A percentile compares a stretch with the other conserved stretches of the same genome.
Conservation (phyloP, 2,888 invertebrate species). For the Epinotia nisella region DNA sequence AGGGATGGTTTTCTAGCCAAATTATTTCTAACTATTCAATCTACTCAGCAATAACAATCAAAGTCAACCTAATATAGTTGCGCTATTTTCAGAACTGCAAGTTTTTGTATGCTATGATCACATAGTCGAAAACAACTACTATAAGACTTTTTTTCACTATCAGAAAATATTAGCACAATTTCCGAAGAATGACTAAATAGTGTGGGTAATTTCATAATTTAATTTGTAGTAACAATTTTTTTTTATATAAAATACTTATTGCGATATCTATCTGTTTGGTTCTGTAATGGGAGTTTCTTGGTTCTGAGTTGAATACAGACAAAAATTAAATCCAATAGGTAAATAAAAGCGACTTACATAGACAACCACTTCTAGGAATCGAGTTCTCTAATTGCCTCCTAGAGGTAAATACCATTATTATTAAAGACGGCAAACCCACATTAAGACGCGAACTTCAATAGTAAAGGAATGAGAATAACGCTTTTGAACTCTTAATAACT, state of each 20-base stretch:
- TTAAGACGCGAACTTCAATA: constrained; percentile 4
- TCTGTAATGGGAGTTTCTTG: no score
- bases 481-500: constrained; percentile 66
- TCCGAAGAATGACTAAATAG: no score
- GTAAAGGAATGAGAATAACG: constrained; percentile 56
- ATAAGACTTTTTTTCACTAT: no score
- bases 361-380: neutral
- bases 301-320: neutral
- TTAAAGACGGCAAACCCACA: constrained; percentile 4
- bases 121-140: no score
- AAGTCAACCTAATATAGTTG: neutral
- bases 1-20: neutral
- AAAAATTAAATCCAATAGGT: neutral
- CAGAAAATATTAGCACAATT: no score
- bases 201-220: no score
- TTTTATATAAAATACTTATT: no score
- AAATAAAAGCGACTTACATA: neutral
- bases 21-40: neutral
- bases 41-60: neutral
- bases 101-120: neutral
- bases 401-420: neutral
- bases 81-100: neutral
- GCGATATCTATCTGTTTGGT: no score
- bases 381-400: neutral
- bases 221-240: no score